These are phyloP conservation scores for Amazona vittata DNA, from an alignment of 2,113 vertebrate species.

Conservation along the genomic window DNA sequence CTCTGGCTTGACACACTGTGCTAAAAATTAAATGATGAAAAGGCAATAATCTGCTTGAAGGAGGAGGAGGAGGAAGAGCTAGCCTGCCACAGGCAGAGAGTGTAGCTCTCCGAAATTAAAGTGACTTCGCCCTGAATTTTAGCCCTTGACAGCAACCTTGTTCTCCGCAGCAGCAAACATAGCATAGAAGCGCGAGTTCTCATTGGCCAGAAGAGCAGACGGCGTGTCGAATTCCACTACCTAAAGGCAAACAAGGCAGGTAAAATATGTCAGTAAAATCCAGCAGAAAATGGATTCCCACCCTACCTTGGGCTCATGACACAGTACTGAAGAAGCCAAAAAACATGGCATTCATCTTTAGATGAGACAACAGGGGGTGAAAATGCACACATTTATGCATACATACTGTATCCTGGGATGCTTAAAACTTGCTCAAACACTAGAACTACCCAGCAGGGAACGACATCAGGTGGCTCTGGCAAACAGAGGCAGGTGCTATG, in stretches of 20 bases:
- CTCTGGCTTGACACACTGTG: slow-evolving; percentile 74
- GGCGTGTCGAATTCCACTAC: slow-evolving; percentile 96
- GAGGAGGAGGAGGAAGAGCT: slow-evolving; percentile 58
- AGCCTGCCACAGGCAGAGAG: slow-evolving; percentile 75
- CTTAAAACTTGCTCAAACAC: not conserved
- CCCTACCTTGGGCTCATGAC: not conserved
- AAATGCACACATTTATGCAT: not conserved
- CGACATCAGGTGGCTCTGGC: not conserved
- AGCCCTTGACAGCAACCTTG: slow-evolving; percentile 92
- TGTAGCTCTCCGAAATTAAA: slow-evolving; percentile 52
- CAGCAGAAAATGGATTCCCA: not conserved
- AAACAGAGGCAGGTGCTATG: not conserved
- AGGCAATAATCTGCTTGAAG: slow-evolving; percentile 73
- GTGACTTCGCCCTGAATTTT: slow-evolving; percentile 60
- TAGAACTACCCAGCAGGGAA: not conserved
- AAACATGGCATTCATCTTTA: not conserved
- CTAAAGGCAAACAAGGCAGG: slow-evolving; percentile 73
- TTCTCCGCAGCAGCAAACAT: slow-evolving; percentile 92
- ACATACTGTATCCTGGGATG: not conserved
- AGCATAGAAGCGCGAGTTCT: slow-evolving; percentile 91
- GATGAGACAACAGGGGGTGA: not conserved
- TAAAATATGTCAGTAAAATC: not conserved
- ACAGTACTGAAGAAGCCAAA: not conserved
- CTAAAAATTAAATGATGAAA: slow-evolving; percentile 71
- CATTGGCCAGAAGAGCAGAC: slow-evolving; percentile 86